These are phyloP conservation scores for Leucania comma DNA, from an alignment of 2,888 invertebrate genomes.

Conservation along the genomic window DNA sequence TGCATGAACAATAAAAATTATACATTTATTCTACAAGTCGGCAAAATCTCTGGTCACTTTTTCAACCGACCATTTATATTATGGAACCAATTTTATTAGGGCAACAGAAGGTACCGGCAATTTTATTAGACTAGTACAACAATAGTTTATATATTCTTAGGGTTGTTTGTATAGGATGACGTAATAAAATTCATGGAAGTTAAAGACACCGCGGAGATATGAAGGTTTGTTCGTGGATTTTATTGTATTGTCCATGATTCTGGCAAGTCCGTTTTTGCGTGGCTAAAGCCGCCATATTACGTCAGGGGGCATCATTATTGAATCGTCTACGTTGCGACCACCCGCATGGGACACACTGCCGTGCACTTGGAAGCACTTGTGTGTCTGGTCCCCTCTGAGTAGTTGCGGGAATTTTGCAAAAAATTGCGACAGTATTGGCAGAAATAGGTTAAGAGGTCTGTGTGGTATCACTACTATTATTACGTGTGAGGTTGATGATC, in stretches of 20 bases:
- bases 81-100: slow-evolving; percentile 60
- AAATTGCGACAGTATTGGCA: slow-evolving; percentile 50
- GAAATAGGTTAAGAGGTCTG: slow-evolving; percentile 55
- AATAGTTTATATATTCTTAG: slow-evolving; percentile 74
- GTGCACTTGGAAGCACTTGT: slow-evolving; percentile 73
- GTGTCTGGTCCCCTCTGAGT: slow-evolving; percentile 43
- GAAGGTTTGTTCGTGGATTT: slow-evolving; percentile 71
- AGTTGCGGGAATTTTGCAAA: slow-evolving; percentile 56
- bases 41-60: slow-evolving; percentile 23
- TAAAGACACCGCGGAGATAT: slow-evolving; percentile 63
- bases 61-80: slow-evolving; percentile 43
- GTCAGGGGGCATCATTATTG: slow-evolving; percentile 84
- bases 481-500: neutral
- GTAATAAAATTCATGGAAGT: slow-evolving; percentile 79
- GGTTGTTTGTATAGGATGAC: slow-evolving; percentile 74
- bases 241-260: slow-evolving; percentile 81
- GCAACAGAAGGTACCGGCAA: slow-evolving; percentile 59
- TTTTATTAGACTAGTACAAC: slow-evolving; percentile 74
- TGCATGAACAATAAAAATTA: neutral
- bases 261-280: slow-evolving; percentile 81
- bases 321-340: slow-evolving; percentile 83
- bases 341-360: slow-evolving; percentile 82
- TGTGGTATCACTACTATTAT: neutral
- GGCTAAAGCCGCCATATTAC: slow-evolving; percentile 79
- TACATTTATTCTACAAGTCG: neutral